Conservation (phyloP, 2,113 vertebrate species). For the Nothobranchius kuhntae region DNA sequence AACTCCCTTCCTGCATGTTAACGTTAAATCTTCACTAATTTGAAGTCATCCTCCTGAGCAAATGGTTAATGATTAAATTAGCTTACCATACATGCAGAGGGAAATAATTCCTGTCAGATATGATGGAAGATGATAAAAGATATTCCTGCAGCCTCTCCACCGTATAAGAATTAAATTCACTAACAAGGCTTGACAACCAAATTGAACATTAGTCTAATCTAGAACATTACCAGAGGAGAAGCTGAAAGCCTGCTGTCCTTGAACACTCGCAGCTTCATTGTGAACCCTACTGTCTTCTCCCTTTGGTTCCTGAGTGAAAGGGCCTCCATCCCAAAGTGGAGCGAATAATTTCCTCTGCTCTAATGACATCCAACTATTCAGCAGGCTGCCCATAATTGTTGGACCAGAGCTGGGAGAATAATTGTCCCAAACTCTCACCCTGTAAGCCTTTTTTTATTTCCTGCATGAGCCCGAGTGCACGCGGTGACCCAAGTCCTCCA, state of each 20-base stretch:
- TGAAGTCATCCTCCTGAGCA: slow-evolving; percentile 45
- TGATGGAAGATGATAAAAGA: slow-evolving; percentile 53
- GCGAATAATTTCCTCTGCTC: slow-evolving; percentile 66
- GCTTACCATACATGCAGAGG: slow-evolving; percentile 36
- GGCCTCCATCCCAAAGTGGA: slow-evolving; percentile 67
- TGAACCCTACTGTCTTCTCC: slow-evolving; percentile 54
- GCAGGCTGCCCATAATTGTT: slow-evolving; percentile 60
- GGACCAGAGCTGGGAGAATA: slow-evolving; percentile 55
- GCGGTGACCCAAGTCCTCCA: slow-evolving; percentile 44
- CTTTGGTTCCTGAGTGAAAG: slow-evolving; percentile 61
- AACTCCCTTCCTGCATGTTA: slow-evolving; percentile 2
- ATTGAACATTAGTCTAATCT: slow-evolving; percentile 71
- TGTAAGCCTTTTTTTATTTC: slow-evolving; percentile 25
- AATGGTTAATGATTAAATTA: slow-evolving; percentile 59
- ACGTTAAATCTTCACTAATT: slow-evolving; percentile 1
- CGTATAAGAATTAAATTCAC: slow-evolving; percentile 64
- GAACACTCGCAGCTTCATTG: slow-evolving; percentile 56
- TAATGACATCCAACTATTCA: slow-evolving; percentile 72
- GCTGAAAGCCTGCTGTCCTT: slow-evolving; percentile 59
- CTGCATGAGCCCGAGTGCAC: slow-evolving; percentile 22
- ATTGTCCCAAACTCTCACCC: slow-evolving; percentile 58
- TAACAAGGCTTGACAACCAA: slow-evolving; percentile 69
- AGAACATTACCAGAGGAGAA: slow-evolving; percentile 58
- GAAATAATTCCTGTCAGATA: slow-evolving; percentile 50
- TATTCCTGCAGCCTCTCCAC: not conserved